Conservation (phyloP, 2,888 invertebrate species). For the Phalera bucephala region DNA sequence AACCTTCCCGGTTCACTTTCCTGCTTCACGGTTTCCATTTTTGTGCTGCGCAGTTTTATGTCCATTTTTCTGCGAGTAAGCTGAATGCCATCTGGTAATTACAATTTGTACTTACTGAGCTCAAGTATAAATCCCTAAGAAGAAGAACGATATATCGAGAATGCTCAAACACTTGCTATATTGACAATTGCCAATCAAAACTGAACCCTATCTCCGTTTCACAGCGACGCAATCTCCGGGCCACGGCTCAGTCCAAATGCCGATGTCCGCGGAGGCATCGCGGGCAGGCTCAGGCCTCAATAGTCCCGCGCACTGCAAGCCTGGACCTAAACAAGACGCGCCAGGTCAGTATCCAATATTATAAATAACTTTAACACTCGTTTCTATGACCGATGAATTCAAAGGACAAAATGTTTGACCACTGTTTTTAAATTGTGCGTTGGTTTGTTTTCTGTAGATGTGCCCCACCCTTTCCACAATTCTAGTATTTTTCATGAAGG, state of each 20-base stretch:
- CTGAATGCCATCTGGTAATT: too few relatives aligned
- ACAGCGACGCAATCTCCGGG: constrained; percentile 71
- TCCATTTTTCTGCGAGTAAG: too few relatives aligned
- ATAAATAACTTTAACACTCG: not conserved
- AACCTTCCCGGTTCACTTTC: not conserved
- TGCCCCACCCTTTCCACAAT: too few relatives aligned
- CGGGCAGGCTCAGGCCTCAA: constrained; percentile 73
- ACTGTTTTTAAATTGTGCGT: too few relatives aligned
- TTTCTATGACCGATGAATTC: constrained; percentile 17
- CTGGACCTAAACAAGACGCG: constrained; percentile 68
- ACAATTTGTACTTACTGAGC: too few relatives aligned
- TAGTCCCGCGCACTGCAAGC: constrained; percentile 75
- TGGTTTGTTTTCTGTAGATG: too few relatives aligned
- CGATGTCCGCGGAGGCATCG: constrained; percentile 77
- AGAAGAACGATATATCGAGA: too few relatives aligned
- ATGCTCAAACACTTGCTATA: too few relatives aligned
- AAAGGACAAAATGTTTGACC: too few relatives aligned
- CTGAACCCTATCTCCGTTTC: not conserved
- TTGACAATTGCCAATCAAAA: not conserved
- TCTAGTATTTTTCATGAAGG: too few relatives aligned
- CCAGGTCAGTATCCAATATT: constrained; percentile 59
- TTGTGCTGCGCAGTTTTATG: too few relatives aligned
- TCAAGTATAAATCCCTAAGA: too few relatives aligned
- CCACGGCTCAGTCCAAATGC: constrained; percentile 70
- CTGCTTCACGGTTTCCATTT: not conserved